Conservation (phyloP, 2,113 vertebrate species). For the Peucedramus taeniatus region DNA sequence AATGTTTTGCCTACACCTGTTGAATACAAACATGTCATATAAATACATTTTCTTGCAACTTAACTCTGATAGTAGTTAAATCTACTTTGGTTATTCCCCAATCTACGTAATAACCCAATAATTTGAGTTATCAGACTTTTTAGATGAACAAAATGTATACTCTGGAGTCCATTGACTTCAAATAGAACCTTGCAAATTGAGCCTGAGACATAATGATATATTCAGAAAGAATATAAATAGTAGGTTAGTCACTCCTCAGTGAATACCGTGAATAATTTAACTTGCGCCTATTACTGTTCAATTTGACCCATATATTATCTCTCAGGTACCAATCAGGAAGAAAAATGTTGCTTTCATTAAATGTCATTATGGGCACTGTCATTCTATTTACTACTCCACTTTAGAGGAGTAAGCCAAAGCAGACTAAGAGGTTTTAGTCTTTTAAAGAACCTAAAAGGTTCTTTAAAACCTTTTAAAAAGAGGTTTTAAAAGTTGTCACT, state of each 20-base stretch:
- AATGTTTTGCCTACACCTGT: background rate
- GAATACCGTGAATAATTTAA: conserved; percentile 49
- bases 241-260: conserved; percentile 61
- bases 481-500: background rate
- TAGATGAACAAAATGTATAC: conserved; percentile 21
- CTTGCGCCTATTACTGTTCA: background rate
- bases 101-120: background rate
- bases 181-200: conserved; percentile 42
- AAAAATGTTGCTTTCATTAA: conserved; percentile 22
- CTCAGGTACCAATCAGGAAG: conserved; percentile 17
- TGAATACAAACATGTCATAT: background rate
- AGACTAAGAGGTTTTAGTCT: background rate
- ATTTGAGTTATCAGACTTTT: conserved; percentile 6
- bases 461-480: too few species aligned
- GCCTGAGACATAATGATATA: conserved; percentile 30
- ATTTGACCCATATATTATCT: conserved; percentile 57
- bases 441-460: too few species aligned
- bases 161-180: conserved; percentile 50
- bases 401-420: background rate
- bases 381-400: background rate
- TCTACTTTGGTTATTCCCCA: background rate
- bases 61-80: background rate
- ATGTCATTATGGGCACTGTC: background rate
- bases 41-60: background rate
- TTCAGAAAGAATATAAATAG: conserved; percentile 60